Percentiles rank a stretch among this genome's conserved stretches.
phyloP scores from a whole-genome alignment of 2,888 invertebrate genomes.

The Parthenolecanium corni region DNA sequence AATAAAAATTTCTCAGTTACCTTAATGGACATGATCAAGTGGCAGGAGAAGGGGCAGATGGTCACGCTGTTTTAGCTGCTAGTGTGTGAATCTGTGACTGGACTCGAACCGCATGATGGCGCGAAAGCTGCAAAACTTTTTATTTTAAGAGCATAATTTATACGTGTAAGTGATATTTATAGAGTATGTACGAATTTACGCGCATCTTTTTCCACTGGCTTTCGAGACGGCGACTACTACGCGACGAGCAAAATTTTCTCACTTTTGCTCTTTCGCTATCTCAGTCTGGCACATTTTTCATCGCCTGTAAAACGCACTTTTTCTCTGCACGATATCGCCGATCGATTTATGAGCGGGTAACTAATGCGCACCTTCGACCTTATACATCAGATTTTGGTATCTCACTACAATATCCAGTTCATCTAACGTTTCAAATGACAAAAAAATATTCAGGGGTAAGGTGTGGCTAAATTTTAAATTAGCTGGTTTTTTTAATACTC shows the following conservation, averaged over 20 bases:
- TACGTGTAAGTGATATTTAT: constrained; percentile 20
- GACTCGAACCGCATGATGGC: constrained; percentile 12
- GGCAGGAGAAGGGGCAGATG: not conserved
- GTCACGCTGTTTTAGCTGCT: not conserved
- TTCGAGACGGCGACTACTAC: not conserved
- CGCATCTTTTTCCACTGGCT: constrained; percentile 16
- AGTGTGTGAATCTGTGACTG: not conserved
- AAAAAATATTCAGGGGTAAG: not conserved
- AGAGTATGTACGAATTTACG: constrained; percentile 11
- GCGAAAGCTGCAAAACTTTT: constrained; percentile 12
- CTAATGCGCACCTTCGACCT: constrained; percentile 15
- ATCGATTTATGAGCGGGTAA: constrained; percentile 22
- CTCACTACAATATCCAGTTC: no score
- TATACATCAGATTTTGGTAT: no score
- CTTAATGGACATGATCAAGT: constrained; percentile 12
- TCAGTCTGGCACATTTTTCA: not conserved
- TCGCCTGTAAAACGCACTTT: not conserved
- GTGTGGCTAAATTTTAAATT: constrained; percentile 6
- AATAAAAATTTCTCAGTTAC: constrained; percentile 3
- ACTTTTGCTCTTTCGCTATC: not conserved
- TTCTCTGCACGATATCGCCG: not conserved
- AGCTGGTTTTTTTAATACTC: not conserved
- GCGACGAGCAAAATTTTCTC: not conserved
- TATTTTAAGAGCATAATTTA: constrained; percentile 14
- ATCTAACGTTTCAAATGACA: no score